These are phyloP conservation scores for Metopia argyrocephala DNA, from an alignment of 2,888 invertebrate genomes.

Conservation along the genomic window DNA sequence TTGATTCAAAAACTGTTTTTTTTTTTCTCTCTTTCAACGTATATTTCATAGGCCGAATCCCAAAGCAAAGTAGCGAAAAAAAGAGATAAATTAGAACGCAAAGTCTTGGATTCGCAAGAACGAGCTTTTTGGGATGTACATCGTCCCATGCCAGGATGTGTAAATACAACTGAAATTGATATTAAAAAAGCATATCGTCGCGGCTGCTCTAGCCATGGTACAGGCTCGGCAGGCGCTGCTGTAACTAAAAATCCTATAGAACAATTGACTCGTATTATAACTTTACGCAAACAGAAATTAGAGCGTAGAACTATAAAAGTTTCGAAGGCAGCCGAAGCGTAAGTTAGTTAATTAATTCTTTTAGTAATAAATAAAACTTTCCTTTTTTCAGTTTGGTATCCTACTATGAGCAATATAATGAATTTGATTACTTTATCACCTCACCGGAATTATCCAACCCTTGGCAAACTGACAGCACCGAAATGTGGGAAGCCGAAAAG, in stretches of 20 bases:
- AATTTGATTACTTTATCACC: conserved; percentile 97
- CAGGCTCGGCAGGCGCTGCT: conserved; percentile 78
- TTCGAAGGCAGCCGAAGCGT: conserved; percentile 97
- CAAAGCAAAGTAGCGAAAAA: conserved; percentile 96
- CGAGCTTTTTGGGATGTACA: conserved; percentile 99
- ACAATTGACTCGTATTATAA: conserved; percentile 83
- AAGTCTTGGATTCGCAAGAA: conserved; percentile 99
- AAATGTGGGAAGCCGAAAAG: conserved; percentile 98
- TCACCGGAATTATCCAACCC: conserved; percentile 97
- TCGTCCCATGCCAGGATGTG: conserved; percentile 98
- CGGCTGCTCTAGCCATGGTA: conserved; percentile 78
- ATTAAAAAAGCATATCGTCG: conserved; percentile 94
- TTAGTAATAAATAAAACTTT: neutral
- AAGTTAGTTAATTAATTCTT: conserved; percentile 79
- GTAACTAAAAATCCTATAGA: conserved; percentile 78
- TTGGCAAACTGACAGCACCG: conserved; percentile 96
- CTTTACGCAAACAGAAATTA: conserved; percentile 86
- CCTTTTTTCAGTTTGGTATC: conserved; percentile 85
- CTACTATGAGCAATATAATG: conserved; percentile 96
- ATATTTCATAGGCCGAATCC: conserved; percentile 81
- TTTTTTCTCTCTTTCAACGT: neutral
- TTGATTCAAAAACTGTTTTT: neutral
- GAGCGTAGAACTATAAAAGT: conserved; percentile 93
- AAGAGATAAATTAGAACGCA: conserved; percentile 97
- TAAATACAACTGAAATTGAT: conserved; percentile 99